phyloP scores from a whole-genome alignment of 2,888 invertebrate species.

The Copidosoma aretas region DNA sequence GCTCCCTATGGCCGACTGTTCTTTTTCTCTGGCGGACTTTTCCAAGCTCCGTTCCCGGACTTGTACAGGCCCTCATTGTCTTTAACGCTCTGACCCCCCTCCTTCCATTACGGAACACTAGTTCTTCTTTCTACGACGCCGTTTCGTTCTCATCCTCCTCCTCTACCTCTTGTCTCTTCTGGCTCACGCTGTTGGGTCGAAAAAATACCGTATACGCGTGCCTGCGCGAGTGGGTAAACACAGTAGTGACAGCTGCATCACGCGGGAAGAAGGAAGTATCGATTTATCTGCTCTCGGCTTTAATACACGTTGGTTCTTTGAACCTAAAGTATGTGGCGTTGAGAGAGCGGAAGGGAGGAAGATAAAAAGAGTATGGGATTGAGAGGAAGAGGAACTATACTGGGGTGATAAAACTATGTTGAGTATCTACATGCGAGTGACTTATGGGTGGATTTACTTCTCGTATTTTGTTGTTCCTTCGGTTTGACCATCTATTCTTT shows the following conservation, averaged over 20 bases:
- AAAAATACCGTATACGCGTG: slow-evolving; percentile 15
- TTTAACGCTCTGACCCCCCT: not conserved
- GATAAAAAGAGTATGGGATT: slow-evolving; percentile 19
- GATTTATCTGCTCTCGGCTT: slow-evolving; percentile 21
- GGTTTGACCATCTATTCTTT: too few relatives aligned
- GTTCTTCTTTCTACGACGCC: too few relatives aligned
- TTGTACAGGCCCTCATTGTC: not conserved
- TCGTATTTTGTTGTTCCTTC: too few relatives aligned
- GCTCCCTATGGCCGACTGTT: slow-evolving; percentile 1
- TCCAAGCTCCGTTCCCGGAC: not conserved
- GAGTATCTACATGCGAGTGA: too few relatives aligned
- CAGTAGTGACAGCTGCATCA: not conserved
- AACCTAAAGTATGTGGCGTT: too few relatives aligned
- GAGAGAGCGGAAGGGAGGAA: not conserved
- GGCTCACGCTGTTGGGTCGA: too few relatives aligned
- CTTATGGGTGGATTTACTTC: too few relatives aligned
- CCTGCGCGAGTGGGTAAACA: not conserved
- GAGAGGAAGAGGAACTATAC: slow-evolving; percentile 18
- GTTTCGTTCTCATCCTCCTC: not conserved
- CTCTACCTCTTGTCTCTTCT: not conserved
- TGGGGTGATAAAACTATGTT: too few relatives aligned
- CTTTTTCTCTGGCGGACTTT: not conserved
- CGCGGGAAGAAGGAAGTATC: slow-evolving; percentile 7
- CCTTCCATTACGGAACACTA: too few relatives aligned
- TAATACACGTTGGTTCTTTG: too few relatives aligned